Evolutionary conservation across 2,888 invertebrate species (phyloP).

Genomic region (Erebia epiphron): DNA sequence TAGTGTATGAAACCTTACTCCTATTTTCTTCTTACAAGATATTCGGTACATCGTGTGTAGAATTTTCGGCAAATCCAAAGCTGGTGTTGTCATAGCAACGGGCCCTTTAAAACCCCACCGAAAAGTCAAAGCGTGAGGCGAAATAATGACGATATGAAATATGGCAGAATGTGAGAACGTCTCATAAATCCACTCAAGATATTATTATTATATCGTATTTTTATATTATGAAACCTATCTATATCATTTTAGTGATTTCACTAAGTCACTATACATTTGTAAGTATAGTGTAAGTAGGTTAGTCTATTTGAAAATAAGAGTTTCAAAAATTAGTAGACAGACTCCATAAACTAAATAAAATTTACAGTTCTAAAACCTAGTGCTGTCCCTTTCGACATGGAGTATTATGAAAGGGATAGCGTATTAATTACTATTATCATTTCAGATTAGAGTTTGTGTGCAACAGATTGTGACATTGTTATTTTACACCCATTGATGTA

Average conservation of each 20-base stretch:
- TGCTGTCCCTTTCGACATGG: no score
- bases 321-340: not conserved
- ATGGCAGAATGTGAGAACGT: constrained; percentile 51
- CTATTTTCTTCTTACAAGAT: constrained; percentile 35
- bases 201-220: constrained; percentile 19
- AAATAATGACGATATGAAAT: constrained; percentile 75
- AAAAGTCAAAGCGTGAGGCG: constrained; percentile 60
- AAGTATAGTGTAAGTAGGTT: no score
- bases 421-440: no score
- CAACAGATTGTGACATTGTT: not conserved
- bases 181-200: constrained; percentile 35
- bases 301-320: not conserved
- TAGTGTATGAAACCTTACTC: not conserved
- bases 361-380: not conserved
- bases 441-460: not conserved
- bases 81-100: constrained; percentile 65
- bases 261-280: no score
- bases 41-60: constrained; percentile 54
- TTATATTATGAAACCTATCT: not conserved
- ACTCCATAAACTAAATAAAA: no score
- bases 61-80: constrained; percentile 68
- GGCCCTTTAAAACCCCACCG: constrained; percentile 61
- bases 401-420: no score
- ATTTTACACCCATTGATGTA: not conserved
- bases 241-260: not conserved